Evolutionary conservation across 1,140 invertebrate genomes (phyloP), one percentile per base, ranked within the genome.

Genomic region (Drosophila obscura): DNA sequence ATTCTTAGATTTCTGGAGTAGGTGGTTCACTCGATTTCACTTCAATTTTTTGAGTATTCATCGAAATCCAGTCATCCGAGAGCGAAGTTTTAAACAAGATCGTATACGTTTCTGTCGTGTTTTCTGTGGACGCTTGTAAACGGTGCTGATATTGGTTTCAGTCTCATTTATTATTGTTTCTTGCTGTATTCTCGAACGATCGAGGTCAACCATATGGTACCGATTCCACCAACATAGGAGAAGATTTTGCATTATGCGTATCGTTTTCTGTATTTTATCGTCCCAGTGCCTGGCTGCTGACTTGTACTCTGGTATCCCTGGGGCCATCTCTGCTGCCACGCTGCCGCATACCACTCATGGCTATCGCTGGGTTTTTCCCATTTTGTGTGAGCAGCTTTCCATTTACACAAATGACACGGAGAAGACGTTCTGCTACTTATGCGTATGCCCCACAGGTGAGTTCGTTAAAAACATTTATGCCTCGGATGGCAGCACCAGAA

Each of bases 381-480:
- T 51, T 66, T 44, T 16, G 11, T 41, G 15, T 11, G 63, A 49
- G 15, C 49, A 13, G 44, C 67, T 56, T 63, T 63, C 71, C 68
- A 73, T 73, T 76, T 68, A 22, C 51, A 57, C 63, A 61, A 63
- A 52, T 68, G 72, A 68, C 71, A 46, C 13, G 51, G 49, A 53
- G 53, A 60, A 76, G 72, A 59, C 73, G 73, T 56, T 62, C 58
- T 45, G 64, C 58, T 77, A 71, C 74, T 77, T 77, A 77, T 77
- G 73, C 74, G 71, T 66, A 73, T 78, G 75, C 73, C 74, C 66
- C 60, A 60, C 77, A 77, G 73, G 75, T 77, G 61, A 78, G 74
- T 78, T 78, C 75, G 75, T 78, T 78, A 77, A 78, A 77, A 77
- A 77, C 75, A 78, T 72, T 73, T 72, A 73, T 72, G 73, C 56